Evolutionary conservation across 1,140 invertebrate genomes (phyloP).

Genomic region (Parapsyche elsis): DNA sequence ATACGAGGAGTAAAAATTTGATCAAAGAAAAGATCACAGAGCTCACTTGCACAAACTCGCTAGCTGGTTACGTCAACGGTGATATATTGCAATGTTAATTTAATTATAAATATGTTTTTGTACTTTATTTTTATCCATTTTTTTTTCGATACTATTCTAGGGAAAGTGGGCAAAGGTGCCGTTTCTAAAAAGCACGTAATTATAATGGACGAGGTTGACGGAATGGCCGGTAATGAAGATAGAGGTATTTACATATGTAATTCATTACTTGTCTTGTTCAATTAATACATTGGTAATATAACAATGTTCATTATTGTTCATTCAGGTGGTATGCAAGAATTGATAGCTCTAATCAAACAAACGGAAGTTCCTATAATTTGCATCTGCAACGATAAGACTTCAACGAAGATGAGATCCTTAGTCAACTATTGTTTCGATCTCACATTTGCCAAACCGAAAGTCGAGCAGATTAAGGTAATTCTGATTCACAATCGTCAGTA

Average conservation of each 20-base stretch:
- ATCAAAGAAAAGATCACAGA: conserved; percentile 86
- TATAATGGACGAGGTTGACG: conserved; percentile 99
- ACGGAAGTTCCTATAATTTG: conserved; percentile 95
- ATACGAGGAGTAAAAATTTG: conserved; percentile 91
- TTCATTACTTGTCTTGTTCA: too few species aligned
- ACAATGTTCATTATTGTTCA: too few species aligned
- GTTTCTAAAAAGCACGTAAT: conserved; percentile 84
- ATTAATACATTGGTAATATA: too few species aligned
- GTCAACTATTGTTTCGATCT: conserved; percentile 97
- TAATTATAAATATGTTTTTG: conserved; percentile 26
- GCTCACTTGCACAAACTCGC: conserved; percentile 78
- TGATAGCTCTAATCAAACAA: conserved; percentile 92
- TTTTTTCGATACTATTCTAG: not conserved
- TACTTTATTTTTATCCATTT: conserved; percentile 21
- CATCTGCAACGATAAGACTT: conserved; percentile 97
- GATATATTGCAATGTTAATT: conserved; percentile 38
- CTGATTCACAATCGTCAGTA: conserved; percentile 14
- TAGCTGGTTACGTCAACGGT: conserved; percentile 73
- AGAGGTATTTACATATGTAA: conserved; percentile 66
- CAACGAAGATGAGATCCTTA: conserved; percentile 93
- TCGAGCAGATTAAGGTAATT: conserved; percentile 90
- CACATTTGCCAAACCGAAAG: conserved; percentile 81
- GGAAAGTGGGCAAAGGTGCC: conserved; percentile 61
- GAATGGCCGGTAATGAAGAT: conserved; percentile 99
- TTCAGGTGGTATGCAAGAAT: conserved; percentile 90